Percentiles rank a stretch among this genome's conserved stretches.
These are phyloP conservation scores for Clarias fuscus DNA, from an alignment of 2,797 vertebrate genomes.

Conservation along the genomic window DNA sequence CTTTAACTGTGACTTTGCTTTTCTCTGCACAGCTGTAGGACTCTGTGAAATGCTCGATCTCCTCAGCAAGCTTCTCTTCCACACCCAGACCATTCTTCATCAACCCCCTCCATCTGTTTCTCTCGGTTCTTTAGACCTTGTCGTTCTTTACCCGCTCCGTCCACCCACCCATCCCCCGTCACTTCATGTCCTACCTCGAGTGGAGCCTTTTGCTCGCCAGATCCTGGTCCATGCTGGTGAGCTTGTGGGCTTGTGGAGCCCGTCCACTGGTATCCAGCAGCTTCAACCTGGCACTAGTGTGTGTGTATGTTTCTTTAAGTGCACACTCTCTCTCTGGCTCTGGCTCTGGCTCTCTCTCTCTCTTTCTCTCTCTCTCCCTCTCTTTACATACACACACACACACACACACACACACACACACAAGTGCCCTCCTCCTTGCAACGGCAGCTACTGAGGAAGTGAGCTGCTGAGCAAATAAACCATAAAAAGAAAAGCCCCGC, in stretches of 20 bases:
- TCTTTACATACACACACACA: not conserved
- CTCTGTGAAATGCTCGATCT: not conserved
- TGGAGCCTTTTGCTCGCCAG: conserved; percentile 77
- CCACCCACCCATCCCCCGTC: not conserved
- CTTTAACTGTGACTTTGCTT: not conserved
- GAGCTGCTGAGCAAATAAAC: conserved; percentile 73
- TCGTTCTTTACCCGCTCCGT: not conserved
- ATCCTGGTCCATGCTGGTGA: conserved; percentile 71
- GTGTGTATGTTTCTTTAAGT: conserved; percentile 42
- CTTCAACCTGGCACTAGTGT: conserved; percentile 46
- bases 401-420: conserved; percentile 23
- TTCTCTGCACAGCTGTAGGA: not conserved
- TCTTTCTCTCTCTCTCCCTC: not conserved
- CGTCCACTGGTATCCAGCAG: conserved; percentile 50
- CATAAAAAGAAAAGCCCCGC: conserved; percentile 60
- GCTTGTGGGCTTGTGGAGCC: conserved; percentile 63
- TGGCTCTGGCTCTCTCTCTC: not conserved
- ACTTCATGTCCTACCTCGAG: conserved; percentile 72
- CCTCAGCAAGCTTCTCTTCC: not conserved
- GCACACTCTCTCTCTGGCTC: conserved; percentile 27
- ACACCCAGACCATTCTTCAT: conserved; percentile 9
- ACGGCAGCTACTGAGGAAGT: conserved; percentile 79
- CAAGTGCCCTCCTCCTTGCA: conserved; percentile 56
- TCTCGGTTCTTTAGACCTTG: conserved; percentile 5
- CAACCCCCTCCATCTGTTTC: conserved; percentile 5